A percentile compares a stretch with the other conserved stretches of the same genome.
Evolutionary conservation across 2,888 invertebrate species (phyloP).

Genomic region (Eupsilia transversa): DNA sequence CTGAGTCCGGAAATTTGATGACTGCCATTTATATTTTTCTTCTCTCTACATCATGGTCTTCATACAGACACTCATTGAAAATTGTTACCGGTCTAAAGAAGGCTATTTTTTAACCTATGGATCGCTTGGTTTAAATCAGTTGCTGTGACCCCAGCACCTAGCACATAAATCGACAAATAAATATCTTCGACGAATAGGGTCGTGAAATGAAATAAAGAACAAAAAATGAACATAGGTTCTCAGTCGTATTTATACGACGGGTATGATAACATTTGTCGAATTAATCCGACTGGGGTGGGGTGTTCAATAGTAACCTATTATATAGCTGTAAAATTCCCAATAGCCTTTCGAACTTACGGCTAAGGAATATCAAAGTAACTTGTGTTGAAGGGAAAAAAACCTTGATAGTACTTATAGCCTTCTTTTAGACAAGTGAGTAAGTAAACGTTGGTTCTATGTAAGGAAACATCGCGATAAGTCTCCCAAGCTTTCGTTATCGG

Average conservation of each 20-base stretch:
- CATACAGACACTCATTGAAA: neutral
- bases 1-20: neutral
- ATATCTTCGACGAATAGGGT: too few relatives aligned
- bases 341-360: neutral
- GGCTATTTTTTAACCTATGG: neutral
- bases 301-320: too few relatives aligned
- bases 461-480: constrained; percentile 30
- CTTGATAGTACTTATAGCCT: neutral
- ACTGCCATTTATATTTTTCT: neutral
- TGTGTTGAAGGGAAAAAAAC: neutral
- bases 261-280: too few relatives aligned
- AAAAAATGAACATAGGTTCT: too few relatives aligned
- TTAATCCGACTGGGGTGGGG: too few relatives aligned
- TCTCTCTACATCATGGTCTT: neutral
- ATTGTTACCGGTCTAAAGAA: neutral
- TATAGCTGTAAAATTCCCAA: too few relatives aligned
- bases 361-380: too few relatives aligned
- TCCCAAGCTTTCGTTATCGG: constrained; percentile 51
- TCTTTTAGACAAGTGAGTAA: neutral
- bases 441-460: neutral
- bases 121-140: too few relatives aligned
- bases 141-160: too few relatives aligned
- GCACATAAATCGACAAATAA: too few relatives aligned
- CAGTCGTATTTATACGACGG: too few relatives aligned
- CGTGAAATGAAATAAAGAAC: too few relatives aligned